Percentiles rank a stretch among this genome's conserved stretches.
Conservation (phyloP, 2,888 invertebrate genomes). For the Endomychus coccineus region DNA sequence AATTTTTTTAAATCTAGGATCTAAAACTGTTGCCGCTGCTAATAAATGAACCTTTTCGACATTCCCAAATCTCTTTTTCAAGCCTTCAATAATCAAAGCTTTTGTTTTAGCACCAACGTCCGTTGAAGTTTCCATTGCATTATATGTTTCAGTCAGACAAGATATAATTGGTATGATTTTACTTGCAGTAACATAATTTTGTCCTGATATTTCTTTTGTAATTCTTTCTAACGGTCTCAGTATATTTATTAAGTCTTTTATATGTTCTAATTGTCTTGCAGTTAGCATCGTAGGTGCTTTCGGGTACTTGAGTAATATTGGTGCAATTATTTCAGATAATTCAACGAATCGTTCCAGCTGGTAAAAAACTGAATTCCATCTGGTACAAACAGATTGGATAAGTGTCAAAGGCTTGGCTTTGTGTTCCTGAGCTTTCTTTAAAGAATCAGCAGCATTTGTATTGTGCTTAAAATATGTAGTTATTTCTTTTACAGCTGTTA, state of each 20-base stretch:
- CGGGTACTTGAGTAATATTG: constrained; percentile 25
- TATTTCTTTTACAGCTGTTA: constrained; percentile 20
- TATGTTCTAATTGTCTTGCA: constrained; percentile 23
- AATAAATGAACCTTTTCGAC: constrained; percentile 13
- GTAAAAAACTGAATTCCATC: constrained; percentile 29
- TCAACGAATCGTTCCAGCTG: constrained; percentile 24
- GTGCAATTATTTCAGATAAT: constrained; percentile 20
- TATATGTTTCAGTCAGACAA: constrained; percentile 28
- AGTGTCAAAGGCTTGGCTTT: constrained; percentile 20
- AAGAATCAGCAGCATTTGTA: constrained; percentile 23
- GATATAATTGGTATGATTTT: constrained; percentile 31
- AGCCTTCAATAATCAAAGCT: constrained; percentile 5
- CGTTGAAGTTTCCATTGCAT: constrained; percentile 24
- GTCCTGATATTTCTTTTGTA: constrained; percentile 28
- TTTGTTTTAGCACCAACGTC: constrained; percentile 15
- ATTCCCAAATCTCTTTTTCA: constrained; percentile 13
- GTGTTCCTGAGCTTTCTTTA: constrained; percentile 23
- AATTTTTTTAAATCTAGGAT: constrained; percentile 22
- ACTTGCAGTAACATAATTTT: constrained; percentile 28
- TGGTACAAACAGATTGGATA: constrained; percentile 26
- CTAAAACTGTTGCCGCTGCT: constrained; percentile 17
- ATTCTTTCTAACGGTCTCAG: constrained; percentile 28
- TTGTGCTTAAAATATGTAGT: constrained; percentile 26
- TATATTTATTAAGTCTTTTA: constrained; percentile 25
- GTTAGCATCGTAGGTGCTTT: constrained; percentile 29